Percentiles rank a stretch among this genome's conserved stretches.
These are phyloP conservation scores for Spea multiplicata DNA, from an alignment of 2,113 vertebrate genomes.

Conservation along the genomic window DNA sequence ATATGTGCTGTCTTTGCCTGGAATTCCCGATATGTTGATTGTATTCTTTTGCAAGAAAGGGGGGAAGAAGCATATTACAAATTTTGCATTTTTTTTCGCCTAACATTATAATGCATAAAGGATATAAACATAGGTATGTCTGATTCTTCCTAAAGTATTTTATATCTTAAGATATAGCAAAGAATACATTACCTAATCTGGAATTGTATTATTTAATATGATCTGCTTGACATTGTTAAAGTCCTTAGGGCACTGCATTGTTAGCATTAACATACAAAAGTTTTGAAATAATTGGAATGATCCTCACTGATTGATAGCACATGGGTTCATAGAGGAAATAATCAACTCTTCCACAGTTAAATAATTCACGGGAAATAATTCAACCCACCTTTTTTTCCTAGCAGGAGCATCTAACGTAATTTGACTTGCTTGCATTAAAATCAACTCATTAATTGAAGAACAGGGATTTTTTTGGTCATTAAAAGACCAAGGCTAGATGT, in stretches of 20 bases:
- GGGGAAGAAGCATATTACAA: too few species aligned
- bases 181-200: background rate
- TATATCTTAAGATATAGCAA: background rate
- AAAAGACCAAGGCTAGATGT: conserved; percentile 2
- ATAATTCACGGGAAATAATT: conserved; percentile 31
- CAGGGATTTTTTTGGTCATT: conserved; percentile 16
- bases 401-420: conserved; percentile 39
- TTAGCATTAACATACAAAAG: conserved; percentile 20
- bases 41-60: too few species aligned
- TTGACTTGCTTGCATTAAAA: conserved; percentile 20
- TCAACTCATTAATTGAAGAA: conserved; percentile 26
- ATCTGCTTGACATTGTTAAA: conserved; percentile 33
- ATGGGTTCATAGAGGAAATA: conserved; percentile 25
- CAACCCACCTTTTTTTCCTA: conserved; percentile 21
- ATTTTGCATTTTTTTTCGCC: too few species aligned
- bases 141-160: too few species aligned
- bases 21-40: too few species aligned
- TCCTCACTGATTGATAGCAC: conserved; percentile 20
- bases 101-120: too few species aligned
- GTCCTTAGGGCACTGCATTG: conserved; percentile 19
- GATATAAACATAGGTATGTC: too few species aligned
- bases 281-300: conserved; percentile 39
- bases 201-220: conserved; percentile 26
- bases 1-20: too few species aligned
- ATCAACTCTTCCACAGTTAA: conserved; percentile 37